Percentiles rank a stretch among this genome's conserved stretches.
Evolutionary conservation across 2,797 vertebrate species (phyloP).

Genomic region (Semaprochilodus insignis): DNA sequence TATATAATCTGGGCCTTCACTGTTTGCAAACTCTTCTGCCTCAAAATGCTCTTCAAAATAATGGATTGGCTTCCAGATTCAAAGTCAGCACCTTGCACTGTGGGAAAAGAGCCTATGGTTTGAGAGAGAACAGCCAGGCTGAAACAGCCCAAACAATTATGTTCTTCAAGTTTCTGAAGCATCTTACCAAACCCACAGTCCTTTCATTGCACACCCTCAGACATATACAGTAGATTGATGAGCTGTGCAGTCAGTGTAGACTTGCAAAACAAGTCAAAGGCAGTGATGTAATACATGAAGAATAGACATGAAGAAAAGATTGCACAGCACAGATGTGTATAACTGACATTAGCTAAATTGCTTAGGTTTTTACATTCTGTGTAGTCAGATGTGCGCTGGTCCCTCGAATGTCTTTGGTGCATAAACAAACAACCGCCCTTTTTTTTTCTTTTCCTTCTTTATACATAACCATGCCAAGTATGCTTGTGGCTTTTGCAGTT

Average conservation of each 20-base stretch:
- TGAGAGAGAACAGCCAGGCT: not conserved
- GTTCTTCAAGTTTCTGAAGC: not conserved
- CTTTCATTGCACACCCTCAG: not conserved
- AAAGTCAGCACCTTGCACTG: not conserved
- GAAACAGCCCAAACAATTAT: not conserved
- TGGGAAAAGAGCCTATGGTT: not conserved
- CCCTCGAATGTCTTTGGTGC: not conserved
- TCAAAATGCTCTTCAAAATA: no score
- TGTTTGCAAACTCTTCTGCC: no score
- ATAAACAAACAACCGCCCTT: not conserved
- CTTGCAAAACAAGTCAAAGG: not conserved
- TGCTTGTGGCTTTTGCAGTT: slow-evolving; percentile 21
- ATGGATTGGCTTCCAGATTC: not conserved
- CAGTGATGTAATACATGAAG: not conserved
- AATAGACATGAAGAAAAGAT: not conserved
- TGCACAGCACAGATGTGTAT: not conserved
- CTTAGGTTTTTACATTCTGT: not conserved
- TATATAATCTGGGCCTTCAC: no score
- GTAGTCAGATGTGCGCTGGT: not conserved
- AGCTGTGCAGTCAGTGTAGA: not conserved
- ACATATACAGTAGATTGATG: not conserved
- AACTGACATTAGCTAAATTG: not conserved
- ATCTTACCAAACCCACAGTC: not conserved
- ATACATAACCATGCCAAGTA: not conserved
- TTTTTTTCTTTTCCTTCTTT: not conserved